Percentiles rank a stretch among this genome's conserved stretches.
Evolutionary conservation across 2,888 invertebrate species (phyloP).

Genomic region (Podotricha telesiphe): DNA sequence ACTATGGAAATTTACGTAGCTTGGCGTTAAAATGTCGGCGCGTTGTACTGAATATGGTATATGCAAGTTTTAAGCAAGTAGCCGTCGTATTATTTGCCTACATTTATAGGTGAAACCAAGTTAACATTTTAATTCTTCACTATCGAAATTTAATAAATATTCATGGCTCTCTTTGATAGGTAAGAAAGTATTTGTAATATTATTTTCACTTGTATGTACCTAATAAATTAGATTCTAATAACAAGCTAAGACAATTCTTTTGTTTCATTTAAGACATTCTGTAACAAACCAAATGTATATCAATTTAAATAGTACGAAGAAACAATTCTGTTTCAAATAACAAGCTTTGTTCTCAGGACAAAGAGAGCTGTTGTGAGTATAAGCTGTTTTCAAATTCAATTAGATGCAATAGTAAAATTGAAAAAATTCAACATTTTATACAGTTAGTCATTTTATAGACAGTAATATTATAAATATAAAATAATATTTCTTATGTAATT

Average conservation of each 20-base stretch:
- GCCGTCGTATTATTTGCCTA: too few species aligned
- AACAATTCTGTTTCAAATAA: slow-evolving; percentile 13
- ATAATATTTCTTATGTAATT: not conserved
- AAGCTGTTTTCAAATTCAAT: slow-evolving; percentile 1
- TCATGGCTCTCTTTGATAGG: too few species aligned
- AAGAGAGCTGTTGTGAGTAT: not conserved
- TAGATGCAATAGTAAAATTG: slow-evolving; percentile 1
- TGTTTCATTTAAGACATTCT: not conserved
- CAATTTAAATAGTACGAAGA: not conserved
- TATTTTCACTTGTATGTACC: not conserved
- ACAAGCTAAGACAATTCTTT: not conserved
- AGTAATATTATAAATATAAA: too few species aligned
- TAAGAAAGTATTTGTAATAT: too few species aligned
- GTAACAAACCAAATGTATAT: slow-evolving; percentile 11
- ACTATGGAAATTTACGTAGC: too few species aligned
- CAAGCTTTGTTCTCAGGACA: slow-evolving; percentile 3
- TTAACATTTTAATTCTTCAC: too few species aligned
- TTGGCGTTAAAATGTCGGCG: too few species aligned
- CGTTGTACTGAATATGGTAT: too few species aligned
- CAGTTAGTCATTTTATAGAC: not conserved
- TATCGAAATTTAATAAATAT: too few species aligned
- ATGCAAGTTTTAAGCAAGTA: too few species aligned
- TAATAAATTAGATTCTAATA: slow-evolving; percentile 7
- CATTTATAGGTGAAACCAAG: too few species aligned
- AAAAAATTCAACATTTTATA: not conserved